Percentiles rank a stretch among this genome's conserved stretches.
These are phyloP conservation scores for Piscicola geometra DNA, from an alignment of 2,888 invertebrate genomes.

Conservation along the genomic window DNA sequence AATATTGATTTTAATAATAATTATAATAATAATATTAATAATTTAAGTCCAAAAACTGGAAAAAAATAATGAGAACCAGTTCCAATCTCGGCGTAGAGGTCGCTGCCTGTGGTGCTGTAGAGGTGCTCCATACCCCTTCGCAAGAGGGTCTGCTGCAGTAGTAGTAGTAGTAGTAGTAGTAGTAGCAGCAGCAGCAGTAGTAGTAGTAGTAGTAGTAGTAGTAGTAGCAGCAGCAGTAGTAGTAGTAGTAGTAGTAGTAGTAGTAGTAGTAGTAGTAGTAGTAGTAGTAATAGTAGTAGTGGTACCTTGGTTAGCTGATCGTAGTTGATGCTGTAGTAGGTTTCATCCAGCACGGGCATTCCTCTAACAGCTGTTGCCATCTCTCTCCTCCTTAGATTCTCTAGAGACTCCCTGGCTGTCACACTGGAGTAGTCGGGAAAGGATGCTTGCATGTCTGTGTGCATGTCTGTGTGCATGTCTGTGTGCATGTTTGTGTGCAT, in stretches of 20 bases:
- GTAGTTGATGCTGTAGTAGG: constrained; percentile 42
- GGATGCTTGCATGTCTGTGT: constrained; percentile 13
- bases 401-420: constrained; percentile 44
- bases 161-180: constrained; percentile 24
- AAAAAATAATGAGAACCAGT: constrained; percentile 23
- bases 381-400: constrained; percentile 41
- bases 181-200: constrained; percentile 13
- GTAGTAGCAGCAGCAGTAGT: constrained; percentile 18
- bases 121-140: constrained; percentile 11
- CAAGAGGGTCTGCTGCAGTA: not conserved
- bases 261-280: constrained; percentile 4
- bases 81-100: constrained; percentile 35
- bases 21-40: not conserved
- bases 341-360: constrained; percentile 32
- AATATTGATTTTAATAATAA: not conserved
- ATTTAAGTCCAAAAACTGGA: not conserved
- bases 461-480: not conserved
- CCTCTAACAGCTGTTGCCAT: not conserved
- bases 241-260: constrained; percentile 22
- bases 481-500: not conserved
- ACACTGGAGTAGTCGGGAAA: constrained; percentile 42
- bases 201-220: constrained; percentile 21
- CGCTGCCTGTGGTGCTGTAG: constrained; percentile 36
- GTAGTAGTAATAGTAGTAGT: not conserved
- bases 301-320: constrained; percentile 41